phyloP scores from a whole-genome alignment of 1,140 invertebrate species.

The Papilio machaon region DNA sequence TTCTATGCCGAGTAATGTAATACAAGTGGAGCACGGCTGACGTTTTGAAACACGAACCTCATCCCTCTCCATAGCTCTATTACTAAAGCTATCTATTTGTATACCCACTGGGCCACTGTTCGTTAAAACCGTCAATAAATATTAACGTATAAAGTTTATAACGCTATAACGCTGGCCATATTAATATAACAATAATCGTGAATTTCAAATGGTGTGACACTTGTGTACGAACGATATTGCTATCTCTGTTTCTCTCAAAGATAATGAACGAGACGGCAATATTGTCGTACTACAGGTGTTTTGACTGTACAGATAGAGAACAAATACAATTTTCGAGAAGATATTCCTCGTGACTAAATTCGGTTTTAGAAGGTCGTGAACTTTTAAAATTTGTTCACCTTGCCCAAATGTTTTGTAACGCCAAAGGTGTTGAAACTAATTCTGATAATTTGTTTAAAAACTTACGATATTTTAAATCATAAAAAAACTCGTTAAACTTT shows the following conservation, averaged over 20 bases:
- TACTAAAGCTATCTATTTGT: slow-evolving; percentile 4
- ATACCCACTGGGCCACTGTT: slow-evolving; percentile 3
- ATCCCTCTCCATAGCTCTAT: slow-evolving; percentile 9
- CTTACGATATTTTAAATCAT: background rate
- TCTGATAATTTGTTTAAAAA: slow-evolving; percentile 10
- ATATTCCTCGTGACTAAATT: slow-evolving; percentile 51
- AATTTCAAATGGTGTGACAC: background rate
- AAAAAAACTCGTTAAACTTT: background rate
- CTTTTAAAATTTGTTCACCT: slow-evolving; percentile 63
- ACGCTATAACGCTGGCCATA: background rate
- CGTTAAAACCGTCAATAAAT: slow-evolving; percentile 12
- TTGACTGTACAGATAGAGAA: background rate
- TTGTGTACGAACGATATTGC: background rate
- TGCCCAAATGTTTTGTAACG: slow-evolving; percentile 42
- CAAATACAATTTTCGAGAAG: slow-evolving; percentile 31
- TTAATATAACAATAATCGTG: background rate
- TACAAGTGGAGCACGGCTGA: slow-evolving; percentile 51
- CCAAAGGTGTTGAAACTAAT: slow-evolving; percentile 28
- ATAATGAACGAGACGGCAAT: background rate
- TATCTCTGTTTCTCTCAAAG: background rate
- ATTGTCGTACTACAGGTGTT: background rate
- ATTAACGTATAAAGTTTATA: background rate
- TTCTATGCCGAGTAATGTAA: slow-evolving; percentile 45
- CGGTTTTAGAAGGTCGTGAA: slow-evolving; percentile 59
- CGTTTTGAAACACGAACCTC: slow-evolving; percentile 55